phyloP scores from a whole-genome alignment of 2,888 invertebrate genomes.

The Pterostichus madidus region DNA sequence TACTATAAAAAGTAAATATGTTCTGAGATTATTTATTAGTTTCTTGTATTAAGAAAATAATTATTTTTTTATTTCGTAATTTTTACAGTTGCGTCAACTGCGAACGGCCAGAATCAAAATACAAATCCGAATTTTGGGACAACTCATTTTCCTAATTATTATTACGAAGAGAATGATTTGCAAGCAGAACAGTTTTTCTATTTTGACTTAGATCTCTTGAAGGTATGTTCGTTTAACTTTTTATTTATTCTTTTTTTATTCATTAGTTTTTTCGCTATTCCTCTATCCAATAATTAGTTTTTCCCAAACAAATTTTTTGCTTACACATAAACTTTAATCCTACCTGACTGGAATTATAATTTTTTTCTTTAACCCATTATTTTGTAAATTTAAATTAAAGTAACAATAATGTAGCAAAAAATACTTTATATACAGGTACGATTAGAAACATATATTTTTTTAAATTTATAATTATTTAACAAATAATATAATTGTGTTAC shows the following conservation, averaged over 20 bases:
- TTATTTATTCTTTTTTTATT: constrained; percentile 22
- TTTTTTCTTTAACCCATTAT: constrained; percentile 2
- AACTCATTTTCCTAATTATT: constrained; percentile 10
- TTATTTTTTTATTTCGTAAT: neutral
- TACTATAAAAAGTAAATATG: neutral
- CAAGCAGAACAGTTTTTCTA: constrained; percentile 77
- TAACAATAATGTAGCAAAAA: neutral
- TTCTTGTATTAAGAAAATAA: no score
- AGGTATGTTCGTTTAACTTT: constrained; percentile 75
- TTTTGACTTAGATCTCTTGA: constrained; percentile 80
- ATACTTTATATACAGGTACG: neutral
- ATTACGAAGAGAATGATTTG: constrained; percentile 22
- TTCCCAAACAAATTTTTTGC: neutral
- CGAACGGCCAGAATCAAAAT: constrained; percentile 9
- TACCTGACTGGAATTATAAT: neutral
- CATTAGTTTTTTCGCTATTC: constrained; percentile 1
- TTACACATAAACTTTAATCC: neutral
- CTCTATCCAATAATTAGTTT: neutral
- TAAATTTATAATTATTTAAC: no score
- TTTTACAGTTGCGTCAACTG: constrained; percentile 21
- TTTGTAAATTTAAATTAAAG: neutral
- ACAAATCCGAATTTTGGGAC: constrained; percentile 2
- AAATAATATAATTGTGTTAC: no score
- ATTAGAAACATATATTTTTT: no score
- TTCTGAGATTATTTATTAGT: no score